Evolutionary conservation across 1,140 invertebrate genomes (phyloP).

Genomic region (Drosophila teissieri): DNA sequence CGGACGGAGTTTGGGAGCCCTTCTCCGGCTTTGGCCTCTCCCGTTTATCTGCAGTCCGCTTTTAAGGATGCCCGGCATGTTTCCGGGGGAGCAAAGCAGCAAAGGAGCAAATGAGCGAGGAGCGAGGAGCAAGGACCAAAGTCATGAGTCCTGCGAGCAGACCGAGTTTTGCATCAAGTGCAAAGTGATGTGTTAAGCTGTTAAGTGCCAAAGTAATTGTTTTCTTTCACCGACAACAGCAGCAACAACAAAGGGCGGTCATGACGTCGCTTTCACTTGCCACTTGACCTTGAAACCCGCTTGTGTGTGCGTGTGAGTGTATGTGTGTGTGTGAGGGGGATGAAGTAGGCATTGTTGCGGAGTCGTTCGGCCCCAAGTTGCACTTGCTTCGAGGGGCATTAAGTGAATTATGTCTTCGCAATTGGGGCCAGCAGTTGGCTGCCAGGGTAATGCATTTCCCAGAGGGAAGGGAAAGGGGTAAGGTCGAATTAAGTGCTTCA

Average conservation of each 20-base stretch:
- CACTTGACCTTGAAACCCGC: constrained; percentile 69
- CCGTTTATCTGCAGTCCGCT: constrained; percentile 58
- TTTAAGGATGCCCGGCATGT: constrained; percentile 36
- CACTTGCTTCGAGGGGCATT: constrained; percentile 38
- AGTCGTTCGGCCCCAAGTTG: constrained; percentile 25
- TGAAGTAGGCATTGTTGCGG: constrained; percentile 16
- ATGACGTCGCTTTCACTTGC: constrained; percentile 73
- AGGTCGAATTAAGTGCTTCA: background rate
- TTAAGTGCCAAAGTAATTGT: constrained; percentile 84
- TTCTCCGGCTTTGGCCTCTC: constrained; percentile 23
- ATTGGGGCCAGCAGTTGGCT: constrained; percentile 5
- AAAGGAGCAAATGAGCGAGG: background rate
- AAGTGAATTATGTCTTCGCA: constrained; percentile 50
- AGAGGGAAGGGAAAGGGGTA: background rate
- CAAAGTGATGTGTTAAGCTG: constrained; percentile 80
- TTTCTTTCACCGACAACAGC: constrained; percentile 71
- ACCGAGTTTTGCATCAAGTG: constrained; percentile 73
- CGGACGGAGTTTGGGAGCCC: constrained; percentile 5
- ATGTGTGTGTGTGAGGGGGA: background rate
- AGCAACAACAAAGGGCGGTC: constrained; percentile 17
- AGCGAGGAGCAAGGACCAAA: background rate
- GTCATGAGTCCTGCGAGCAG: constrained; percentile 22
- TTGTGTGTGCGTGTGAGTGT: constrained; percentile 6
- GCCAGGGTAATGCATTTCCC: background rate
- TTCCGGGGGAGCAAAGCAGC: constrained; percentile 2